Conservation (phyloP, 37 sponge, comb jelly and placozoan genomes). For the Chondrosia reniformis region DNA sequence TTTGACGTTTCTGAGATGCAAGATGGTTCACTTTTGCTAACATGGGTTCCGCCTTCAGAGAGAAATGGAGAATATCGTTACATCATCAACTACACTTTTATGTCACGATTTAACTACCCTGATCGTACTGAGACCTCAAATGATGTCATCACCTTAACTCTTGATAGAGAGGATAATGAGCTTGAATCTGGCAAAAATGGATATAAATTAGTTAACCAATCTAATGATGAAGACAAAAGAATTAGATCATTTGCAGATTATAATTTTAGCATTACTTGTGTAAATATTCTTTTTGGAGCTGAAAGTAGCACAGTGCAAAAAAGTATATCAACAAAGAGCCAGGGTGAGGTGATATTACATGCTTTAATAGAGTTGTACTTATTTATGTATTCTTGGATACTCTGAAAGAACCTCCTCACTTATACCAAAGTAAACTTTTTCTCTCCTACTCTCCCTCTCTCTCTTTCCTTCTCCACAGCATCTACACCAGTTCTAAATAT, state of each 20-base stretch:
- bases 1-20: too few species aligned
- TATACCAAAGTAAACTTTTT: too few species aligned
- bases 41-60: background rate
- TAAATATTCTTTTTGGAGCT: too few species aligned
- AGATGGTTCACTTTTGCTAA: too few species aligned
- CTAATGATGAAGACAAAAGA: background rate
- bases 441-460: too few species aligned
- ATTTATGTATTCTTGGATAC: too few species aligned
- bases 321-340: too few species aligned
- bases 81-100: background rate
- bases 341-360: too few species aligned
- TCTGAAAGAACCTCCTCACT: too few species aligned
- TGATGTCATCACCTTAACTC: background rate
- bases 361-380: too few species aligned
- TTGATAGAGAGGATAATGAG: background rate
- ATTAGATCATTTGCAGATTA: background rate
- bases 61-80: slow-evolving; percentile 10
- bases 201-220: background rate
- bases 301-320: too few species aligned
- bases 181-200: too few species aligned
- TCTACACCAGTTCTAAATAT: slow-evolving; percentile 2
- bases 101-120: background rate
- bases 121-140: background rate
- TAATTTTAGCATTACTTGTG: background rate
- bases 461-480: background rate